phyloP scores from a whole-genome alignment of 2,113 vertebrate genomes.

The Procavia capensis region DNA sequence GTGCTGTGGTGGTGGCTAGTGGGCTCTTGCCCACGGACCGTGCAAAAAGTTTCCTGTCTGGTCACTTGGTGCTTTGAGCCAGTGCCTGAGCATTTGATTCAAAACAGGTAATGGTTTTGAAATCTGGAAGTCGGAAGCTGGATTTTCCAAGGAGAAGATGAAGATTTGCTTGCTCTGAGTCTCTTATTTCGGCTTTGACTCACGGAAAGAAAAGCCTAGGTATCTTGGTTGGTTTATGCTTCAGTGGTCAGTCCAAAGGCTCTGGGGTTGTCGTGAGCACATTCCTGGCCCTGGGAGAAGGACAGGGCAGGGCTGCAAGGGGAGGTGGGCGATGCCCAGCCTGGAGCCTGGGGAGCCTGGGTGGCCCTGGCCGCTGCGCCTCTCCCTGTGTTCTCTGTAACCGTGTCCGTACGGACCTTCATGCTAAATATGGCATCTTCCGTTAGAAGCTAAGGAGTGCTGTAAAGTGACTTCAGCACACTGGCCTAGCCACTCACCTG shows the following conservation, averaged over 20 bases:
- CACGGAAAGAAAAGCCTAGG: not conserved
- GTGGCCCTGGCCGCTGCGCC: not conserved
- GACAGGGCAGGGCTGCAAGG: no score
- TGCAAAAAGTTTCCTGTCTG: no score
- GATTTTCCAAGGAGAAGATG: not conserved
- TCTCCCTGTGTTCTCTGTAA: not conserved
- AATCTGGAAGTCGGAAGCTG: not conserved
- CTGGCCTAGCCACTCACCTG: not conserved
- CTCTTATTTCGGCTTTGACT: not conserved
- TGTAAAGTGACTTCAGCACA: not conserved
- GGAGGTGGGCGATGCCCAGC: not conserved
- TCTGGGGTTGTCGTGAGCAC: not conserved
- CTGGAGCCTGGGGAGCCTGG: not conserved
- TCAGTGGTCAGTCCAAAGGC: not conserved
- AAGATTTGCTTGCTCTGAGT: not conserved
- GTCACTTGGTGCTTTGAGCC: not conserved
- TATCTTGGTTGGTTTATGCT: not conserved
- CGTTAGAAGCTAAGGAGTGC: fast-evolving
- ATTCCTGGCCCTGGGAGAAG: not conserved
- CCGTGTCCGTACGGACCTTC: no score
- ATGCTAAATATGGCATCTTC: not conserved
- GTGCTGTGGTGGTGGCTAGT: not conserved
- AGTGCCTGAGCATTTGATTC: not conserved
- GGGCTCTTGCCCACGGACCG: not conserved
- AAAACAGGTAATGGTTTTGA: not conserved